Conservation (phyloP, 2,113 vertebrate species). For the Oceanites oceanicus region DNA sequence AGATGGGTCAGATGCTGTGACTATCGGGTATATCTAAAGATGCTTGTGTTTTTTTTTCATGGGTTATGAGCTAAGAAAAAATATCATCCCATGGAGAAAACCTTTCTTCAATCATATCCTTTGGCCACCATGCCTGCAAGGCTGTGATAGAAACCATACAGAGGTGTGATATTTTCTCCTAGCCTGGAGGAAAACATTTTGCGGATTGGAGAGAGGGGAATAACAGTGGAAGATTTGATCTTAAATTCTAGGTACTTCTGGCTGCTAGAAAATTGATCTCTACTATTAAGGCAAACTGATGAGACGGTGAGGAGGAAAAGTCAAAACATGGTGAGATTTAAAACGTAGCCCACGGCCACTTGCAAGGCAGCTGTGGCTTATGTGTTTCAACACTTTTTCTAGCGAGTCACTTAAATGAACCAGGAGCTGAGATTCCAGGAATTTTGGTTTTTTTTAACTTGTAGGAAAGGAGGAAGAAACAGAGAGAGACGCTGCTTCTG, state of each 20-base stretch:
- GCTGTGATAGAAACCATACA: background rate
- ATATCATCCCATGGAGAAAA: background rate
- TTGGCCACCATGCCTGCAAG: background rate
- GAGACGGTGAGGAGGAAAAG: background rate
- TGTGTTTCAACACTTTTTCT: background rate
- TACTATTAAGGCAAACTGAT: background rate
- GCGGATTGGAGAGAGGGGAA: background rate
- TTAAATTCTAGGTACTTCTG: background rate
- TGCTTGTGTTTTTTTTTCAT: background rate
- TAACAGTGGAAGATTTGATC: background rate
- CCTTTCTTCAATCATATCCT: background rate
- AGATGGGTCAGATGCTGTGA: background rate
- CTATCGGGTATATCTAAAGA: background rate
- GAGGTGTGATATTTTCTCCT: accelerated
- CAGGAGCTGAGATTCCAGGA: slow-evolving; percentile 26
- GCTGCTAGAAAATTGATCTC: background rate
- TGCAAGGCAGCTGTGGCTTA: background rate
- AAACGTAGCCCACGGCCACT: background rate
- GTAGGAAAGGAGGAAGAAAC: slow-evolving; percentile 18
- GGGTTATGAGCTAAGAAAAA: background rate
- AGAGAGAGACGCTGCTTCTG: background rate
- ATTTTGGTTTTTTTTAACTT: background rate
- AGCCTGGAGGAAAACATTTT: background rate
- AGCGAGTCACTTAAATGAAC: background rate
- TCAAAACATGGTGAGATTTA: background rate